Conservation (phyloP, 2,113 vertebrate genomes). For the Marcusenius ussheri region DNA sequence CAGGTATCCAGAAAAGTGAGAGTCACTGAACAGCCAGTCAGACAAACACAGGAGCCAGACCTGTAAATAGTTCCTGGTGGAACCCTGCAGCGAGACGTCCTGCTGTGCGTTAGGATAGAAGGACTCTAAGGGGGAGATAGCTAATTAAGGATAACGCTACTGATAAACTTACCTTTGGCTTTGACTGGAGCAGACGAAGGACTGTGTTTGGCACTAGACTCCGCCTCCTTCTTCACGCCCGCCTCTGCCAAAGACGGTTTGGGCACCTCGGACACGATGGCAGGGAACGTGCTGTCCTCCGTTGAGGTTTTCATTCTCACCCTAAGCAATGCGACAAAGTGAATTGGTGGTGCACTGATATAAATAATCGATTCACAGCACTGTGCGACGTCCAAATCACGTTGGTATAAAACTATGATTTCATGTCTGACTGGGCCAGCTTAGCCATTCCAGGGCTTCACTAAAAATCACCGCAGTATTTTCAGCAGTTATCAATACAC, state of each 20-base stretch:
- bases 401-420: neutral
- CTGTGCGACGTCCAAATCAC: neutral
- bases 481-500: neutral
- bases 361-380: neutral
- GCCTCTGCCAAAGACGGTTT: conserved; percentile 21
- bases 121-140: neutral
- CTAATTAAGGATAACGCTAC: neutral
- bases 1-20: neutral
- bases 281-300: conserved; percentile 44
- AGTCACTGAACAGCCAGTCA: neutral
- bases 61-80: neutral
- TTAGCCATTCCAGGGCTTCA: neutral
- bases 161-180: neutral
- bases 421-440: neutral
- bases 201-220: neutral
- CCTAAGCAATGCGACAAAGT: conserved; percentile 34
- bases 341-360: neutral
- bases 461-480: neutral
- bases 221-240: conserved; percentile 30
- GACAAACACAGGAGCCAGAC: neutral
- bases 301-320: conserved; percentile 57
- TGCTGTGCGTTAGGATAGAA: neutral
- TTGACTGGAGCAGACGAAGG: neutral
- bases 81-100: neutral
- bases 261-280: conserved; percentile 19